A percentile compares a stretch with the other conserved stretches of the same genome.
Conservation (phyloP, 2,113 vertebrate species). For the Agelaius phoeniceus region DNA sequence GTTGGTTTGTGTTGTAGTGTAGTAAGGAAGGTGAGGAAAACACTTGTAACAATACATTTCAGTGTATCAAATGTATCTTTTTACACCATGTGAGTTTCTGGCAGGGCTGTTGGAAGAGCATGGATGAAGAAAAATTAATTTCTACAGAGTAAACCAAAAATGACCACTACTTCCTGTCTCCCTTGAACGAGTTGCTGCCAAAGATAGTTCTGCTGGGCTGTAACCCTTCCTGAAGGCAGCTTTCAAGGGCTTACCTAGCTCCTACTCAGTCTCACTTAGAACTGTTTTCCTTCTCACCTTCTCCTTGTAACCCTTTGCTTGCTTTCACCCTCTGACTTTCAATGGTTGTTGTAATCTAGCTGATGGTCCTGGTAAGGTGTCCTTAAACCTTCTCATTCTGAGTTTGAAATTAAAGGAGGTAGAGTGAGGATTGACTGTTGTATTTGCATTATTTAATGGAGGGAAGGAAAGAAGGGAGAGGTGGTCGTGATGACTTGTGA, state of each 20-base stretch:
- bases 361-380: neutral
- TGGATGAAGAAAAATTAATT: neutral
- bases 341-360: neutral
- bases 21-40: neutral
- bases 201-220: neutral
- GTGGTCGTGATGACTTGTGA: neutral
- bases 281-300: neutral
- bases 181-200: neutral
- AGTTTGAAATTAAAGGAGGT: neutral
- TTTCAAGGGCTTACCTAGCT: neutral
- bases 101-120: neutral
- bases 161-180: neutral
- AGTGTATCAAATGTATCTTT: accelerated
- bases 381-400: neutral
- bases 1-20: neutral
- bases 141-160: neutral
- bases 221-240: neutral
- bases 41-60: neutral
- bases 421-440: neutral
- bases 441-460: accelerated
- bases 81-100: accelerated
- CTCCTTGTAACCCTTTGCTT: accelerated
- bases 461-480: neutral
- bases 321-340: neutral
- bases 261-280: neutral